Percentiles rank a stretch among this genome's conserved stretches.
Conservation (phyloP, 2,797 vertebrate species). For the Acipenser ruthenus region DNA sequence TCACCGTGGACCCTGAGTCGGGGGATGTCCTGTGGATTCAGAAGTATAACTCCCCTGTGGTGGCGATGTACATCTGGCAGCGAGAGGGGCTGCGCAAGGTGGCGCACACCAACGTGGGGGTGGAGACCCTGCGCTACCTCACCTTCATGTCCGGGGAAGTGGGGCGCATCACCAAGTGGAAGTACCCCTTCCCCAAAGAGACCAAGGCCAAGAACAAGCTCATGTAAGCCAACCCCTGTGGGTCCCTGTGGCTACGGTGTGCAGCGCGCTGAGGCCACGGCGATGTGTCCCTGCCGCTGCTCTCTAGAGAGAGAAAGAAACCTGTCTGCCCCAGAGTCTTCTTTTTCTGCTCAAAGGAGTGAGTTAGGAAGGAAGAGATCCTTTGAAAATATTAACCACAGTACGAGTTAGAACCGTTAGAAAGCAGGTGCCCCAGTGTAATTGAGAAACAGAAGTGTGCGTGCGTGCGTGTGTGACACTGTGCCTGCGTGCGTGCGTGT, state of each 20-base stretch:
- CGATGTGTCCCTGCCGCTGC: constrained; percentile 1
- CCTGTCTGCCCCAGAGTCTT: neutral
- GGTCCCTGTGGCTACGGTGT: no score
- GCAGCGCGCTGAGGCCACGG: neutral
- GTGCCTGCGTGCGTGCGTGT: constrained; percentile 2
- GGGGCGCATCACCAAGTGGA: constrained; percentile 95
- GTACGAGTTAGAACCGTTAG: no score
- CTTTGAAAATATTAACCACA: no score
- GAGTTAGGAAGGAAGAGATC: neutral
- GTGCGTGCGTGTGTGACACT: constrained; percentile 6
- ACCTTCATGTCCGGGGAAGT: constrained; percentile 95
- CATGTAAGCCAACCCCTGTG: constrained; percentile 60
- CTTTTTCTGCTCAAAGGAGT: neutral
- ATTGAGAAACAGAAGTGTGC: no score
- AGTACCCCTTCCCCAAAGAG: constrained; percentile 92
- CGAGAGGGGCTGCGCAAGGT: constrained; percentile 85
- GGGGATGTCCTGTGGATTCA: constrained; percentile 91
- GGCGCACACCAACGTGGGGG: constrained; percentile 82
- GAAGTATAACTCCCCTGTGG: constrained; percentile 92
- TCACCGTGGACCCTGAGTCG: constrained; percentile 92
- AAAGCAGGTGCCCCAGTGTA: no score
- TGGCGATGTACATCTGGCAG: constrained; percentile 96
- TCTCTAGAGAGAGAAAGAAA: neutral
- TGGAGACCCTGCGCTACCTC: constrained; percentile 91
- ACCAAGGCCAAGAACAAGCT: constrained; percentile 90